Evolutionary conservation across 2,888 invertebrate species (phyloP), one percentile per base, ranked within the genome.

Genomic region (Ormyrus thymus): DNA sequence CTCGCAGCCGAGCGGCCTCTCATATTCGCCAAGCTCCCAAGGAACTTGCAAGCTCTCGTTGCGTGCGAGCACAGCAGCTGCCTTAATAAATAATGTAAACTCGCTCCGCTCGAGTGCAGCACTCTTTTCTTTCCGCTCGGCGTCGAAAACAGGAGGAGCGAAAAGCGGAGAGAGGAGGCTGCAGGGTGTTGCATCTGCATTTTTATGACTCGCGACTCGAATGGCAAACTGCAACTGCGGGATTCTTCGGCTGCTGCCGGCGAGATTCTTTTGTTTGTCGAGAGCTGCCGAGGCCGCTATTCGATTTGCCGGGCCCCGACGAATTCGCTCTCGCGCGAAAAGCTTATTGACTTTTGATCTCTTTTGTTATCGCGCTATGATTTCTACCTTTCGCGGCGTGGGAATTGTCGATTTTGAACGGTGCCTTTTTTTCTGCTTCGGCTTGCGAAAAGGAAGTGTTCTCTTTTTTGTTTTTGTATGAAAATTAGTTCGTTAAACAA

Each of bases 271-370:
- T 15, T 5, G 29, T 29, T 29, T 29, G 29, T 29, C 29, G 29
- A 29, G 29, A 29, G 29, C 29, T 4, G 29, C 29, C 29, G 29
- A 29, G n/a, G 15, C 29, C 8, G 29, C 53, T 75, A 62, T 72
- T 72, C 29, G 64, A 74, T 76, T 70, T 73, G 78, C 29, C 1
- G 46, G 76, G 68, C 72, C 75, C 69, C 76, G 75, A 50, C 80
- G 80, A 78, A 76, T 64, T 53, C 59, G 10, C 11, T 43, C 11
- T 48, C 59, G 13, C 13, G 62, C 9, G 11, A 29, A n/a, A 13
- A 53, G 53, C 53, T 72, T 72, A 72, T 64, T 72, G 64, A 72
- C 55, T 72, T 72, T 48, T 72, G 55, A 64, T 72, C 46, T 56
- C 55, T 72, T 72, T 55, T 64, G 64, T 72, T 46, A 53, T 64